Base-by-base conservation (phyloP, 2,888 invertebrate genomes). In the Leptarthrus brevirostris region DNA sequence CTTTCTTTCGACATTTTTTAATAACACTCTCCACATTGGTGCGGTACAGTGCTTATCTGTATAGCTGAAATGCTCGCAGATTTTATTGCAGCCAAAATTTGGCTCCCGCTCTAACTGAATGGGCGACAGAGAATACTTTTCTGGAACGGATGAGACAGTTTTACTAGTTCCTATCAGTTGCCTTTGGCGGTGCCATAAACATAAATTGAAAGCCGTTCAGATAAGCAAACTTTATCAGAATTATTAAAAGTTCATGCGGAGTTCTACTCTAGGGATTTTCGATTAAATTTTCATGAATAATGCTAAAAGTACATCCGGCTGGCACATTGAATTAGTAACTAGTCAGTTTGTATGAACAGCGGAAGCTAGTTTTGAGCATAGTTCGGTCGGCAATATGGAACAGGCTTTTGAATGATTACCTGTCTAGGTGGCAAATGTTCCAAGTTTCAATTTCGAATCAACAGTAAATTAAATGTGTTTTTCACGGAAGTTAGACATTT, bases 151-250 rank as follows among this genome's bases (percentile, higher is more conserved):
- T 53, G 54, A 36, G 71, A 71, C 71, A 71, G 53, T 71, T 71
- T 71, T 71, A 44, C 40, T 72, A 56, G 72, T 72, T 72, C 58
- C 44, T 72, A 72, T 72, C 72, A 58, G 56, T 58, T 30, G 56
- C 72, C 58, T 40, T 58, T 8, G 72, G 72, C 72, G 30, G 47
- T 72, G 72, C 72, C 72, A 72, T 72, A 72, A 72, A 72, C 72
- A 72, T 72, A 72, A 72, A 72, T 72, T 72, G 72, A 72, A 72
- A 72, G 58, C 49, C 56, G 30, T 58, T 44, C 58, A 47, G 72
- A 72, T 72, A 72, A 72, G 72, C 72, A 72, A 72, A 72, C 72
- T 72, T 72, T 72, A 72, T 72, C 72, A 24, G 30, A 58, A 72
- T 72, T 72, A 72, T 72, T 72, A 72, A 72, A 72, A 72, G 72